phyloP scores from a whole-genome alignment of 2,113 vertebrate genomes.

The Heliornis fulica region DNA sequence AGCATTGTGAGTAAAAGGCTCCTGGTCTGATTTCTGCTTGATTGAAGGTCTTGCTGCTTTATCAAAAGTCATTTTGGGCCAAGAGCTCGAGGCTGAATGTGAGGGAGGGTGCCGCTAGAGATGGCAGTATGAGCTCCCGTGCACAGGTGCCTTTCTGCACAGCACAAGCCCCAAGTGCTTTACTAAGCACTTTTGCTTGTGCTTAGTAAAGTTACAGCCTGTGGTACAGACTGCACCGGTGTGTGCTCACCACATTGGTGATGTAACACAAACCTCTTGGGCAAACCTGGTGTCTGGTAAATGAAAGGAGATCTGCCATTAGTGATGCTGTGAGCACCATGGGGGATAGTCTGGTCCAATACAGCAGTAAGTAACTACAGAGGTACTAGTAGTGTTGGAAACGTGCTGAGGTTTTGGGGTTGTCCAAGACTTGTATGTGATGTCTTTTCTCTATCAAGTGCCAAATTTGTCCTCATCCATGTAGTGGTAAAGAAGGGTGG shows the following conservation, averaged over 20 bases:
- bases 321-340: not conserved
- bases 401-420: not conserved
- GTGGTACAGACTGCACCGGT: not conserved
- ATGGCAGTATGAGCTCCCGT: not conserved
- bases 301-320: not conserved
- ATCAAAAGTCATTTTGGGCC: not conserved
- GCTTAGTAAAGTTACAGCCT: not conserved
- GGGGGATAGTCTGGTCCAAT: rapidly evolving
- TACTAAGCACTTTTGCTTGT: no score
- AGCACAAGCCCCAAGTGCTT: not conserved
- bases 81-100: not conserved
- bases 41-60: not conserved
- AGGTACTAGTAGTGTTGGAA: not conserved
- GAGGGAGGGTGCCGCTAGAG: not conserved
- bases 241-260: not conserved
- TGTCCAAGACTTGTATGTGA: not conserved
- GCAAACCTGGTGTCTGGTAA: not conserved
- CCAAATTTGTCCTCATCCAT: not conserved
- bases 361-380: not conserved
- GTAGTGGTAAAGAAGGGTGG: not conserved
- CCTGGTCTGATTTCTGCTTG: not conserved
- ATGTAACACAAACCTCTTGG: not conserved
- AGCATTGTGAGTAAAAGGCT: not conserved
- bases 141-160: not conserved
- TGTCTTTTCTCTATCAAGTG: not conserved